Evolutionary conservation across 2,113 vertebrate genomes (phyloP), one percentile per base, ranked within the genome.

Genomic region (Polypterus senegalus): DNA sequence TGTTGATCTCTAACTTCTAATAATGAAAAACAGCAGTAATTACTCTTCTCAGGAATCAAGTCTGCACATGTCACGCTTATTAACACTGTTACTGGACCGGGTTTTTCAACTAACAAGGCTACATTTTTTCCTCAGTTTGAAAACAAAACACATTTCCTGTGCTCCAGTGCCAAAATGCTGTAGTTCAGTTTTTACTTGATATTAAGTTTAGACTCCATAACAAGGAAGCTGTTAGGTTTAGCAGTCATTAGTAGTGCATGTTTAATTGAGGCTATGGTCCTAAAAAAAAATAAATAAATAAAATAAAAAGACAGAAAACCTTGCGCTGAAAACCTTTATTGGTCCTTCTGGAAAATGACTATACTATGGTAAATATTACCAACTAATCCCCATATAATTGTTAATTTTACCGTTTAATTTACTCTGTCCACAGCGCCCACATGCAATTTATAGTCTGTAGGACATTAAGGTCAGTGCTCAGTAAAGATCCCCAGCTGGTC

Each of bases 61-160:
- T 77, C 72, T 70, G 71, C 77, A 77, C 77, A 75, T 46, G 67
- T 71, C 68, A 46, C 77, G 64, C 63, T 69, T 74, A 64, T 72
- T 74, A 73, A 75, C 78, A 76, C 72, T 70, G 65, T 71, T 79
- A 72, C 71, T 80, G 78, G 76, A 77, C 64, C 62, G 61, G 63
- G 66, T 71, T 75, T 72, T 48, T 48, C 3, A 10, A 62, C 76
- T 81, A 83, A 79, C 64, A 77, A 73, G 71, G 73, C 66, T 63
- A 67, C 63, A 52, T 66, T 69, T 73, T 64, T 27, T 58, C 66
- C 51, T 46, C 45, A 6, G 46, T 47, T 52, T 46, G 10, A 43
- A 61, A 49, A 53, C 45, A 27, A n/a, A 57, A 58, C 49, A 57
- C 9, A 58, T 66, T 66, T 57, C 48, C 64, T 44, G 48, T 9